phyloP scores from a whole-genome alignment of 1,140 invertebrate species.

The Babylonia areolata region DNA sequence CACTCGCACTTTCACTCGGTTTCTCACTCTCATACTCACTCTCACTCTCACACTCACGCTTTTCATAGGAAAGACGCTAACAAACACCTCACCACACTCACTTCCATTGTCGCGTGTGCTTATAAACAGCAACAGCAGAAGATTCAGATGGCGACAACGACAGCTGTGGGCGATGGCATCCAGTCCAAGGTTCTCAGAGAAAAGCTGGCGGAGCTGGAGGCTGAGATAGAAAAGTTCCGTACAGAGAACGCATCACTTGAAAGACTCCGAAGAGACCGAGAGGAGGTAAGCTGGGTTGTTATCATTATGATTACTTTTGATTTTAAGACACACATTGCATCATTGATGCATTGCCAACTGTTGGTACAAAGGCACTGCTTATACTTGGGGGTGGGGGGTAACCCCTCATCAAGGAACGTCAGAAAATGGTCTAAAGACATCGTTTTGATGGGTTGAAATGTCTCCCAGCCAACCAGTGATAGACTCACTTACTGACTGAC shows the following conservation, averaged over 20 bases:
- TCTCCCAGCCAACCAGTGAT: too few relatives aligned
- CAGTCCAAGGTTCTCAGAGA: conserved; percentile 73
- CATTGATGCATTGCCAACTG: too few relatives aligned
- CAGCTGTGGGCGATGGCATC: conserved; percentile 58
- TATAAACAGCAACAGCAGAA: conserved; percentile 15
- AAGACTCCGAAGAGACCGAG: conserved; percentile 70
- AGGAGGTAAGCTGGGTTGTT: conserved; percentile 69
- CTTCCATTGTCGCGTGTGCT: background rate
- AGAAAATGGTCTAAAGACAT: too few relatives aligned
- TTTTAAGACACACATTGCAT: too few relatives aligned
- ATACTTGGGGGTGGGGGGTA: too few relatives aligned
- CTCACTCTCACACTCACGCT: background rate
- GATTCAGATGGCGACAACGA: conserved; percentile 30
- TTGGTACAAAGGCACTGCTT: too few relatives aligned
- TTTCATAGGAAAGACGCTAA: background rate
- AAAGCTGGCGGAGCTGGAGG: conserved; percentile 72
- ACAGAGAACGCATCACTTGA: conserved; percentile 71
- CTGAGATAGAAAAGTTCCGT: conserved; percentile 74
- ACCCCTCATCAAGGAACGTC: too few relatives aligned
- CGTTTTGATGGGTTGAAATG: too few relatives aligned
- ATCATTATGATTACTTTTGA: too few relatives aligned
- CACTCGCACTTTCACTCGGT: background rate
- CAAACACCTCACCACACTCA: background rate
- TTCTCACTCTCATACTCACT: background rate
- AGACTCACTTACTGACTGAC: too few relatives aligned